Base-by-base conservation (phyloP, 1,140 invertebrate genomes). In the Sinella curviseta region DNA sequence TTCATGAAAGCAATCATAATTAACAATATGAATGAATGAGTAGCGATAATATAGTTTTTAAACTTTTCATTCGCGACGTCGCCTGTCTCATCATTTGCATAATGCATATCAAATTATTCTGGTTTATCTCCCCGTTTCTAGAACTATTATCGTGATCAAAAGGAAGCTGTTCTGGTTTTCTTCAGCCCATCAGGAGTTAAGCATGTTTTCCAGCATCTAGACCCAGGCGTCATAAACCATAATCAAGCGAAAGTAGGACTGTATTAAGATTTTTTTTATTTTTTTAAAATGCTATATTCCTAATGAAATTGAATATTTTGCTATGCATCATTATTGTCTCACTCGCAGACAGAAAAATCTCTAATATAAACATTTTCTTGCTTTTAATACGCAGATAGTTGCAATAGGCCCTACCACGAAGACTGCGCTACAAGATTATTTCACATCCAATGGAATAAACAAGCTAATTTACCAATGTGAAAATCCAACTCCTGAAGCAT, bases 121-220 rank as follows among this genome's bases (percentile, higher is more conserved):
- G n/a, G n/a, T n/a, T n/a, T n/a, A n/a, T n/a, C n/a, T n/a, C n/a
- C n/a, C n/a, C n/a, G n/a, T n/a, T n/a, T n/a, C n/a, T n/a, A n/a
- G n/a, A n/a, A n/a, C n/a, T n/a, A n/a, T n/a, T n/a, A n/a, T n/a
- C n/a, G n/a, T n/a, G n/a, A n/a, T 48, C 39, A 48, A 48, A 20
- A 48, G 8, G 39, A 20, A 48, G 20, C 39, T 48, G 39, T 20
- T 20, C 8, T 12, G 39, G 20, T 20, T 48, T 48, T 70, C 3
- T 33, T 70, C 30, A 70, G 65, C 65, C 65, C 65, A n/a, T 70
- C 65, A 4, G 65, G 65, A 31, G 65, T 70, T 24, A 70, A 33
- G 12, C 24, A 31, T 33, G 65, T 70, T 33, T 70, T 70, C 14
- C 28, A 30, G 26, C 28, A 33, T 30, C 24, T 70, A n/a, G 65